Evolutionary conservation across 1,140 invertebrate genomes (phyloP).

Genomic region (Xylocopa sonorina): DNA sequence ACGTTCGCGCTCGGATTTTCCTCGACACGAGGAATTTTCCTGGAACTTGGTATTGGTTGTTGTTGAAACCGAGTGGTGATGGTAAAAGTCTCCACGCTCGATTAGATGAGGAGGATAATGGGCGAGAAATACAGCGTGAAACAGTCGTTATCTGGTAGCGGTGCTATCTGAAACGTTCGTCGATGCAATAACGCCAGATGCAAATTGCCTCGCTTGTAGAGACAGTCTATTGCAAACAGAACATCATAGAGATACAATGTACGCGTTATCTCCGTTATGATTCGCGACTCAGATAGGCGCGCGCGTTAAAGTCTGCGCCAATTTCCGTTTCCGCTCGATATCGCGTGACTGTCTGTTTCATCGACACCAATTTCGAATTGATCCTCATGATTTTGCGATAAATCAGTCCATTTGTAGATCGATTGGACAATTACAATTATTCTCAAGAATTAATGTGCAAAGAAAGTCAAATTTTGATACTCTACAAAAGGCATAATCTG

Average conservation of each 20-base stretch:
- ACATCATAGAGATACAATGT: background rate
- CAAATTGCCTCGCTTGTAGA: background rate
- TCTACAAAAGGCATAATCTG: no score
- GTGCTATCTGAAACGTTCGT: background rate
- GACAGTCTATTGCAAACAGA: background rate
- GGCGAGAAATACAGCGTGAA: background rate
- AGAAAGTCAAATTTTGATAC: no score
- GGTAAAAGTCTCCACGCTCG: background rate
- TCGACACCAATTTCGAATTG: background rate
- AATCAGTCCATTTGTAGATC: no score
- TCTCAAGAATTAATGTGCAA: no score
- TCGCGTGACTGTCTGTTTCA: no score
- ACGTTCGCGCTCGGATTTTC: background rate
- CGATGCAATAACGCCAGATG: background rate
- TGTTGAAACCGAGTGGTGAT: no score
- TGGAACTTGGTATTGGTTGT: no score
- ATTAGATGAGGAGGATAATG: background rate
- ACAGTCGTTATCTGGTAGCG: background rate
- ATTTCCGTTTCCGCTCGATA: no score
- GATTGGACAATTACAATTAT: no score
- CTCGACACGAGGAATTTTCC: no score
- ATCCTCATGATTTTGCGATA: no score
- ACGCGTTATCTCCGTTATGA: background rate
- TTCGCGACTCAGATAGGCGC: background rate
- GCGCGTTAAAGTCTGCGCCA: background rate